Base-by-base conservation (phyloP, 2,888 invertebrate genomes). In the Campoplex nolae region DNA sequence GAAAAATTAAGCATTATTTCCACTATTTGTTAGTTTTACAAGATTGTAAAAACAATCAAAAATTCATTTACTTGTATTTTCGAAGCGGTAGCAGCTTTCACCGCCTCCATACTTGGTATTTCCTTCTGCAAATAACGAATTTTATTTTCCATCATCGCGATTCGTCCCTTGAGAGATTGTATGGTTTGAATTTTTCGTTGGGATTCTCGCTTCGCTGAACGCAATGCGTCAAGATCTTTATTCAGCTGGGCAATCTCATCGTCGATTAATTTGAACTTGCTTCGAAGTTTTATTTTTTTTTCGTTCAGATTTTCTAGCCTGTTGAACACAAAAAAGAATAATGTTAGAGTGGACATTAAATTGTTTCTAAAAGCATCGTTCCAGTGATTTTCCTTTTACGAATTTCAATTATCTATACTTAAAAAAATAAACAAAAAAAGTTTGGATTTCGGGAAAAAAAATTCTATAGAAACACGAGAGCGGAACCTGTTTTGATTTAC, bases 241-340 rank as follows among this genome's bases (percentile, higher is more conserved):
- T 91, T 90, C 3, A 90, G 80, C 65, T 85, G 74, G 0, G 73
- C 56, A 45, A 93, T 82, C 67, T 91, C 90, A 3, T 88, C 90
- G 73, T 94, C 92, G 6, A 94, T 77, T 56, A 89, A 89, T 56
- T 93, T 91, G 65, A 94, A 92, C 79, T 94, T 90, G 7, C 90
- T 89, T 18, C 91, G 77, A 2, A 89, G 56, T 6, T 56, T 68
- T 48, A 45, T 45, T 74, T 85, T 90, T 1, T 88, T 85, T 56
- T 86, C 88, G 38, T 85, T 83, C 7, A 92, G 85, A n/a, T 7
- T n/a, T 91, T 93, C 76, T 93, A 94, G 42, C 94, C 95, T 90
- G 90, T 94, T 4, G 3, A 18, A 89, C 93, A 87, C 7, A 28
- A 54, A 86, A 84, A 80, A 84, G 32, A 56, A 45, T 23, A 48